A percentile compares a stretch with the other conserved stretches of the same genome.
phyloP scores from a whole-genome alignment of 2,113 vertebrate genomes.

The Taxidea taxus region DNA sequence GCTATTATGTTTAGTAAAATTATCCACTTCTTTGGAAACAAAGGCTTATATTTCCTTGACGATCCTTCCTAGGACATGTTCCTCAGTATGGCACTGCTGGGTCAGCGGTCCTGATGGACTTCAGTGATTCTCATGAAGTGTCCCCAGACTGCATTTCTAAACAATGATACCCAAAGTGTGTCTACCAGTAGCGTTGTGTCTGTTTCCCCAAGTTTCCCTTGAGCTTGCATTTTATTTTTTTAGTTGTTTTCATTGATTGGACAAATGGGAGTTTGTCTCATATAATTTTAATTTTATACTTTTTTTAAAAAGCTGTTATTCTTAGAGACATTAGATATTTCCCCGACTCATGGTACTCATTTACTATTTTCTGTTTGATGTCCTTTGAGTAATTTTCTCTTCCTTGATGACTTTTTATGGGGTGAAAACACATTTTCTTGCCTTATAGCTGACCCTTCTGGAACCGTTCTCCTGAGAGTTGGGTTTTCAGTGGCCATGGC shows the following conservation, averaged over 20 bases:
- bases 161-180: not conserved
- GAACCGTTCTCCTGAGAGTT: not conserved
- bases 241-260: not conserved
- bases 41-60: not conserved
- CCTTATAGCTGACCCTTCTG: not conserved
- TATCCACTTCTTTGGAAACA: not conserved
- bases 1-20: accelerated
- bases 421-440: not conserved
- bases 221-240: not conserved
- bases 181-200: accelerated
- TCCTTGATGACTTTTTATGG: not conserved
- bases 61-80: not conserved
- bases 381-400: not conserved
- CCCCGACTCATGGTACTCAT: not conserved
- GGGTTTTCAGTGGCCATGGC: not conserved
- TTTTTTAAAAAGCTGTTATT: not conserved
- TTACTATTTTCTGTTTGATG: not conserved
- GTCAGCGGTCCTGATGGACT: not conserved
- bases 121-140: not conserved
- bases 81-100: not conserved
- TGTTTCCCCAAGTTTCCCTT: not conserved
- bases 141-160: not conserved
- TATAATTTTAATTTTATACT: not conserved
- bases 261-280: not conserved
- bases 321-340: not conserved